These are phyloP conservation scores for Tamandua tetradactyla DNA, from an alignment of 2,797 vertebrate genomes.

Conservation along the genomic window DNA sequence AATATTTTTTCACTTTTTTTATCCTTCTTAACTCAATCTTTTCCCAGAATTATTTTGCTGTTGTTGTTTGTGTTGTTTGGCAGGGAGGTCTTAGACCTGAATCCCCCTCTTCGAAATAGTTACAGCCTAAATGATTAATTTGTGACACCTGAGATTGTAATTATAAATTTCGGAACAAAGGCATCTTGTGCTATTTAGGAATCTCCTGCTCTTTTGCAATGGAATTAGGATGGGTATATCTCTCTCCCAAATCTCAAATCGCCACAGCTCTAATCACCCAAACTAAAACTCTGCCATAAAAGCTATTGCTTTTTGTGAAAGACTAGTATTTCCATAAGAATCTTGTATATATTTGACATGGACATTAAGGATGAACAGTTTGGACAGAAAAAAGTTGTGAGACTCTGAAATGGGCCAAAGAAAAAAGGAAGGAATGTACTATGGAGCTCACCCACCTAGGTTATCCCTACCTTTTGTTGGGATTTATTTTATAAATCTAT, in stretches of 20 bases:
- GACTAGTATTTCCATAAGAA: background rate
- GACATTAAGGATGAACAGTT: constrained; percentile 66
- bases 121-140: background rate
- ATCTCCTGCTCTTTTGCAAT: background rate
- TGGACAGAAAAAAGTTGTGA: background rate
- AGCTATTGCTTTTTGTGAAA: background rate
- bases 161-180: background rate
- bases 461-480: background rate
- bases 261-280: background rate
- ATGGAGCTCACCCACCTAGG: background rate
- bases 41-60: background rate
- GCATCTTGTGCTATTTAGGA: background rate
- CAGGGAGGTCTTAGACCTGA: background rate
- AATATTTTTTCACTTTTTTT: background rate
- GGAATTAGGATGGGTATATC: background rate
- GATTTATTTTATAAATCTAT: background rate
- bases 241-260: background rate
- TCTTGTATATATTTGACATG: constrained; percentile 26
- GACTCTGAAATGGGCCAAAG: background rate
- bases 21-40: background rate
- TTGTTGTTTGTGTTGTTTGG: no score
- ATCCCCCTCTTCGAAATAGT: background rate
- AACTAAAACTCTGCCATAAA: background rate
- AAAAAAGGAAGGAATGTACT: background rate
- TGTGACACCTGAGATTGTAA: background rate